phyloP scores from a whole-genome alignment of 2,888 invertebrate species.

The Mellilla xanthometata region DNA sequence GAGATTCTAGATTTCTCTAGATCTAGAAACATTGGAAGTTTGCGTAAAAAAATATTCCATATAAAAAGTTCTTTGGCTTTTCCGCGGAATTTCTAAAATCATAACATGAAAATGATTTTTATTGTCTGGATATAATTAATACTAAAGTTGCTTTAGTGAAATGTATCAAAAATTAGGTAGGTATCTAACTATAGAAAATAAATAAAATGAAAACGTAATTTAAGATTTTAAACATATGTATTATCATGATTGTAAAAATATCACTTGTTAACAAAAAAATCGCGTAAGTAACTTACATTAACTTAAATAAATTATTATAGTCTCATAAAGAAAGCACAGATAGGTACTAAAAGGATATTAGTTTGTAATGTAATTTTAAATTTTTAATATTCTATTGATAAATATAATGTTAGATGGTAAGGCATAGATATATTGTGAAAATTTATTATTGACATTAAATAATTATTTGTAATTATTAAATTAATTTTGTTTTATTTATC shows the following conservation, averaged over 20 bases:
- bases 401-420: conserved; percentile 14
- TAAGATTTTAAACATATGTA: conserved; percentile 2
- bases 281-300: conserved; percentile 26
- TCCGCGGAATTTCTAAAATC: too few relatives aligned
- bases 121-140: too few relatives aligned
- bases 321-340: conserved; percentile 24
- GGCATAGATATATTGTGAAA: conserved; percentile 24
- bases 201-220: background rate
- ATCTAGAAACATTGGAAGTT: too few relatives aligned
- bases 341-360: conserved; percentile 27
- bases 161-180: too few relatives aligned
- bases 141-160: too few relatives aligned
- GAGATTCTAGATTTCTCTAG: too few relatives aligned
- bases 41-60: too few relatives aligned
- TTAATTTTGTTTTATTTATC: conserved; percentile 5
- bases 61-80: too few relatives aligned
- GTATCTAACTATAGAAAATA: too few relatives aligned
- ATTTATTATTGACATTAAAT: conserved; percentile 32
- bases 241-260: conserved; percentile 8
- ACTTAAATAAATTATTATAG: conserved; percentile 15
- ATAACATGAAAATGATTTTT: too few relatives aligned
- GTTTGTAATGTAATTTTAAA: conserved; percentile 16
- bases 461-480: conserved; percentile 30
- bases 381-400: conserved; percentile 23
- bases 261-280: conserved; percentile 6